These are phyloP conservation scores for Sipha flava DNA, from an alignment of 1,140 invertebrate species.

Conservation along the genomic window DNA sequence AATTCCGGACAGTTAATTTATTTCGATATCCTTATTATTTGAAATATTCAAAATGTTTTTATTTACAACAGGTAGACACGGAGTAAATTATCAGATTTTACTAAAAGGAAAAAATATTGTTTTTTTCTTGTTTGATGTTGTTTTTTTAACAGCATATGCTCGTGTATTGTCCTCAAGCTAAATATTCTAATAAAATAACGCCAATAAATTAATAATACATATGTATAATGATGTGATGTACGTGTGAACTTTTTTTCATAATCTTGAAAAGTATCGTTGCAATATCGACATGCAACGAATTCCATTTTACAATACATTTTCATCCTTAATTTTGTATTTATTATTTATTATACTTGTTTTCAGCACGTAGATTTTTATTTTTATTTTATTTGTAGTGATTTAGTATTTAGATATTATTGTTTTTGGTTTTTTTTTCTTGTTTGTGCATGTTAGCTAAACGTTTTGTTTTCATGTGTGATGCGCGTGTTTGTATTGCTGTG, in stretches of 20 bases:
- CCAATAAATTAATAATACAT: neutral
- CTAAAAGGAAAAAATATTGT: neutral
- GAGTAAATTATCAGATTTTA: neutral
- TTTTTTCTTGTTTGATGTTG: neutral
- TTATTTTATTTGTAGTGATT: neutral
- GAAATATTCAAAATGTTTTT: too few species aligned
- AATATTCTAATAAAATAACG: neutral
- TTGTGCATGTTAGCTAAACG: slow-evolving; percentile 37
- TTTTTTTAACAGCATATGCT: neutral
- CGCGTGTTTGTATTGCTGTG: slow-evolving; percentile 17
- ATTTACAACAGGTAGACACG: neutral
- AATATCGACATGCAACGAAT: too few species aligned
- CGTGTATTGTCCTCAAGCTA: neutral
- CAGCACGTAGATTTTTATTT: neutral
- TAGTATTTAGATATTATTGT: neutral
- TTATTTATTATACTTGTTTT: neutral
- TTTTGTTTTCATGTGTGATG: slow-evolving; percentile 37
- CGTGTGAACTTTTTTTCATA: neutral
- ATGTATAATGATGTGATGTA: neutral
- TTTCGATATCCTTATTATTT: too few species aligned
- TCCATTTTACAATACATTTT: too few species aligned
- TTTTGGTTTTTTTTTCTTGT: slow-evolving; percentile 32
- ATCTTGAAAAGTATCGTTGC: too few species aligned
- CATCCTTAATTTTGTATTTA: neutral
- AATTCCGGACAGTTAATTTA: too few species aligned